Conservation (phyloP, 2,113 vertebrate species). For the Ictalurus punctatus region DNA sequence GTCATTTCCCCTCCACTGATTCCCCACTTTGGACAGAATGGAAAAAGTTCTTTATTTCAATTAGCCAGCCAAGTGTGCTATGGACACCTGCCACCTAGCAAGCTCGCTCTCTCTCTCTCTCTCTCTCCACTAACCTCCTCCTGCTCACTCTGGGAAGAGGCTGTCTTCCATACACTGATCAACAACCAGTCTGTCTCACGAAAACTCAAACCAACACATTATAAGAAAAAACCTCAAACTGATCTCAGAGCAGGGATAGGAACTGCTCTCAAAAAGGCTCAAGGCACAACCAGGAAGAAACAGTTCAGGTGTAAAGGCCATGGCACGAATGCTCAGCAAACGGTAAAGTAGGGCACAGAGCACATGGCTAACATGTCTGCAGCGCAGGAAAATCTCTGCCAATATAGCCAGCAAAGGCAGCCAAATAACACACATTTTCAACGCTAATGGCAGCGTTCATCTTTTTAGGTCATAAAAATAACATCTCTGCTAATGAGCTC, state of each 20-base stretch:
- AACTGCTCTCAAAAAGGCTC: constrained; percentile 33
- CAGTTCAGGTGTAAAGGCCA: constrained; percentile 41
- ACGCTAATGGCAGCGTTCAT: not conserved
- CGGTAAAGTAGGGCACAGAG: constrained; percentile 40
- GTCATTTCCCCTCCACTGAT: constrained; percentile 55
- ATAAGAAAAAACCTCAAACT: not conserved
- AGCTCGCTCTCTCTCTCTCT: not conserved
- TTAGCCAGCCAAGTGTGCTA: constrained; percentile 58
- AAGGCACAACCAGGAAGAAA: constrained; percentile 22
- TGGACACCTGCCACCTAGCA: constrained; percentile 53
- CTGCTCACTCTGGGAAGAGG: constrained; percentile 10
- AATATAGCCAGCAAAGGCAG: constrained; percentile 36
- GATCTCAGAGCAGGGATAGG: constrained; percentile 20
- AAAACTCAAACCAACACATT: not conserved
- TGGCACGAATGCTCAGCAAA: constrained; percentile 38
- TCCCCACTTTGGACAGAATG: constrained; percentile 32
- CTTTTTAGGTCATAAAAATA: constrained; percentile 38
- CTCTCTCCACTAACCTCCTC: not conserved
- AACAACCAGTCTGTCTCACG: constrained; percentile 4
- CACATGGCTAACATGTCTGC: constrained; percentile 43
- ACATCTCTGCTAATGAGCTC: constrained; percentile 50
- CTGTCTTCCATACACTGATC: constrained; percentile 18
- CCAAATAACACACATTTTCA: not conserved
- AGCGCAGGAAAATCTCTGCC: constrained; percentile 16
- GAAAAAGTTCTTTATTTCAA: constrained; percentile 57